Conservation (phyloP, 1,140 invertebrate species). For the Plutomurus gul region DNA sequence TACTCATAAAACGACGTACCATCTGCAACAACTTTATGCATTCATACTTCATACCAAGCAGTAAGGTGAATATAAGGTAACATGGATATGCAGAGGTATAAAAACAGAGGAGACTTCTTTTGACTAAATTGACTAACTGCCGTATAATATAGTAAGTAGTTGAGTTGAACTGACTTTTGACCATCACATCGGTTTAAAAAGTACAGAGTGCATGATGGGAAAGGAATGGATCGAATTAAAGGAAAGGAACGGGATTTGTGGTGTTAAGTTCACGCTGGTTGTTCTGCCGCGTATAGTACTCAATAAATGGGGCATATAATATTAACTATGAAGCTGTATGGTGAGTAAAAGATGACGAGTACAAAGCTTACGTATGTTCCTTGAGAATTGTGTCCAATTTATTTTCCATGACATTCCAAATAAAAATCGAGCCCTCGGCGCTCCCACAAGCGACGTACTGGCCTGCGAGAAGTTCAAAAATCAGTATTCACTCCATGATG, state of each 20-base stretch:
- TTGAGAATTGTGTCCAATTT: constrained; percentile 79
- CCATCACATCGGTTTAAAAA: too few relatives aligned
- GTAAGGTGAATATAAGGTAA: constrained; percentile 11
- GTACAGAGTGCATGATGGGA: constrained; percentile 19
- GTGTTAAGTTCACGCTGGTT: not conserved
- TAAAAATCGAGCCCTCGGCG: constrained; percentile 82
- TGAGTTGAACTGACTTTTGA: too few relatives aligned
- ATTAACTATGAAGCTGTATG: not conserved
- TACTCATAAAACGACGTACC: too few relatives aligned
- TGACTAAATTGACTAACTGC: too few relatives aligned
- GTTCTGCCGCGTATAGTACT: constrained; percentile 13
- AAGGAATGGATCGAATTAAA: constrained; percentile 9
- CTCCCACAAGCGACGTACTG: constrained; percentile 87
- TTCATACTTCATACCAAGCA: too few relatives aligned
- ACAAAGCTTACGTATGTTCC: constrained; percentile 78
- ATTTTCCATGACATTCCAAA: constrained; percentile 83
- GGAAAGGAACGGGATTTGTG: constrained; percentile 12
- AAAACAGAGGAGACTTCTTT: too few relatives aligned
- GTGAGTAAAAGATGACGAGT: not conserved
- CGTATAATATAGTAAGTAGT: too few relatives aligned
- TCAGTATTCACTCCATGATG: too few relatives aligned
- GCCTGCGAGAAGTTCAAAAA: too few relatives aligned
- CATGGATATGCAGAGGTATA: too few relatives aligned
- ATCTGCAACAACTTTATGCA: too few relatives aligned
- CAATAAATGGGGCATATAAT: not conserved